These are phyloP conservation scores for Sylvicola fuscatus DNA, from an alignment of 2,888 invertebrate species.

Conservation along the genomic window DNA sequence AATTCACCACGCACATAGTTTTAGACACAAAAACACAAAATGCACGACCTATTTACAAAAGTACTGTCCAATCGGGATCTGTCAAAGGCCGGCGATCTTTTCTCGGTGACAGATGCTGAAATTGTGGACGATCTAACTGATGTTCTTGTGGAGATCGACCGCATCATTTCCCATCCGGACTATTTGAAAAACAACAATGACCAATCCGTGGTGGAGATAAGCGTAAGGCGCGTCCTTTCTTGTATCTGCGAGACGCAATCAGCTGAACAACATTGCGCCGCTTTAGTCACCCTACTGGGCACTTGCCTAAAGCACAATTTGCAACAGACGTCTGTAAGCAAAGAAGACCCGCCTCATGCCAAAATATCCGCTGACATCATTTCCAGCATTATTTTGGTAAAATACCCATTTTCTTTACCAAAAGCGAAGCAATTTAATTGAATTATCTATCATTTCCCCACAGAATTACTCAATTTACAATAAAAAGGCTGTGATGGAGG, in stretches of 20 bases:
- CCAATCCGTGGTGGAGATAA: constrained; percentile 89
- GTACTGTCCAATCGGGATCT: constrained; percentile 78
- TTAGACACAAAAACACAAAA: constrained; percentile 23
- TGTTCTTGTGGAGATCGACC: constrained; percentile 60
- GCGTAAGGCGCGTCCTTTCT: constrained; percentile 74
- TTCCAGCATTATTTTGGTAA: constrained; percentile 81
- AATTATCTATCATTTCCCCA: neutral
- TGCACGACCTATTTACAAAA: constrained; percentile 83
- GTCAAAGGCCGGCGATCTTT: constrained; percentile 78
- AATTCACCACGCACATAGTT: no score
- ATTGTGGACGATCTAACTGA: constrained; percentile 70
- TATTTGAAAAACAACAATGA: constrained; percentile 77
- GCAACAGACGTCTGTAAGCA: constrained; percentile 43
- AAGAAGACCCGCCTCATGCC: constrained; percentile 87
- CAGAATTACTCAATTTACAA: constrained; percentile 28
- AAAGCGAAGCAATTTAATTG: neutral
- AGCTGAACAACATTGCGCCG: constrained; percentile 66
- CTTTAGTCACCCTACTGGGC: constrained; percentile 65
- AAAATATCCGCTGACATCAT: constrained; percentile 92
- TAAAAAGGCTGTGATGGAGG: constrained; percentile 32
- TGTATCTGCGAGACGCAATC: constrained; percentile 74
- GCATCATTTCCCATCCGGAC: constrained; percentile 63
- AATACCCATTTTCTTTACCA: neutral
- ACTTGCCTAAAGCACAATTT: constrained; percentile 77
- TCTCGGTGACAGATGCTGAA: constrained; percentile 66